Percentiles rank a stretch among this genome's conserved stretches.
These are phyloP conservation scores for Sus cebifrons DNA, from an alignment of 2,797 vertebrate genomes.

Conservation along the genomic window DNA sequence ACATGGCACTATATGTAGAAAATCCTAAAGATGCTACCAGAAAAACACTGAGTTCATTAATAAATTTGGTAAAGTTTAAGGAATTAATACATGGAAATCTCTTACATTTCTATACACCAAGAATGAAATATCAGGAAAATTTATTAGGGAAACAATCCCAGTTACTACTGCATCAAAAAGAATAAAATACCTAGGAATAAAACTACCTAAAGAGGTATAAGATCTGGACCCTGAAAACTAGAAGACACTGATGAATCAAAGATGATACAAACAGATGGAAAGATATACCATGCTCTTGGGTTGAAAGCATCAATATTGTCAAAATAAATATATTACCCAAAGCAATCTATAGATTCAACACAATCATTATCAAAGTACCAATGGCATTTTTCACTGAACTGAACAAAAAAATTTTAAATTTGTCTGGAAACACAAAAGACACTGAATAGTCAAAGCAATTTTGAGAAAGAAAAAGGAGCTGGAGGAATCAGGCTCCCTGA, in stretches of 20 bases:
- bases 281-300: not conserved
- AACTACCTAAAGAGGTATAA: not conserved
- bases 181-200: not conserved
- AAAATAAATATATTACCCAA: not conserved
- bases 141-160: not conserved
- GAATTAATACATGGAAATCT: not conserved
- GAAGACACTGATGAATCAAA: not conserved
- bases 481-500: not conserved
- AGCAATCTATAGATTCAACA: not conserved
- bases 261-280: not conserved
- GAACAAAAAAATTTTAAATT: not conserved
- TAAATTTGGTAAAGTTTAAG: not conserved
- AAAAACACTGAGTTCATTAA: not conserved
- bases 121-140: not conserved
- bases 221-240: not conserved
- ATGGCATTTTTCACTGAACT: not conserved
- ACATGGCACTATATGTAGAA: not conserved
- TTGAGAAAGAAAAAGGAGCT: accelerated
- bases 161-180: not conserved
- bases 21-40: not conserved
- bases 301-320: not conserved
- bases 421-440: not conserved
- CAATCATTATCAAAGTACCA: not conserved
- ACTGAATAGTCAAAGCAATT: not conserved
- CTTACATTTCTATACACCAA: not conserved